These are phyloP conservation scores for Agraylea sexmaculata DNA, from an alignment of 1,140 invertebrate genomes.

Conservation along the genomic window DNA sequence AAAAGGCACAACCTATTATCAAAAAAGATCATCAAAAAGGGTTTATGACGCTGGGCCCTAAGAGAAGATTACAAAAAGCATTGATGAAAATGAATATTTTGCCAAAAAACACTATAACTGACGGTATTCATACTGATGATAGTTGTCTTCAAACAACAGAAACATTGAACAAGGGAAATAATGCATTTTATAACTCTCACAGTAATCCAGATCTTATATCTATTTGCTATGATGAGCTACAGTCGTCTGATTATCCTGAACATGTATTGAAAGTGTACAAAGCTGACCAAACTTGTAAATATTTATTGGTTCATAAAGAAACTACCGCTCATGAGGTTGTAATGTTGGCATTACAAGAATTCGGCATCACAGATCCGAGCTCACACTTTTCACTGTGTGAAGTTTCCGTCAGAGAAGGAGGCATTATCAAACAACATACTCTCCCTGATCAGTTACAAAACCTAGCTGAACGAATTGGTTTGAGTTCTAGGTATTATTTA, in stretches of 20 bases:
- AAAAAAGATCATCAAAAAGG: constrained; percentile 63
- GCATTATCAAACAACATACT: constrained; percentile 91
- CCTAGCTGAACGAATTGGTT: constrained; percentile 85
- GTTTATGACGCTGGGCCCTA: constrained; percentile 81
- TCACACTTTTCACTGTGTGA: constrained; percentile 90
- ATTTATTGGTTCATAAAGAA: constrained; percentile 94
- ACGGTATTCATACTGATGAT: constrained; percentile 48
- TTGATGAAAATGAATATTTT: constrained; percentile 85
- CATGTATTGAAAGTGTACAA: constrained; percentile 96
- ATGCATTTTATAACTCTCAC: constrained; percentile 66
- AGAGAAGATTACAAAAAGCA: constrained; percentile 73
- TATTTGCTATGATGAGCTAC: constrained; percentile 62
- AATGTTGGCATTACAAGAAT: constrained; percentile 93
- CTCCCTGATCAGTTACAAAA: constrained; percentile 91
- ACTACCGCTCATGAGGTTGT: constrained; percentile 97
- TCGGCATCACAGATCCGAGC: constrained; percentile 88
- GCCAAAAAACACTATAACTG: constrained; percentile 70
- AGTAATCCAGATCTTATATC: constrained; percentile 85
- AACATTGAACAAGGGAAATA: constrained; percentile 35
- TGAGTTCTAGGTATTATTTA: constrained; percentile 87
- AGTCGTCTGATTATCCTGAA: constrained; percentile 80
- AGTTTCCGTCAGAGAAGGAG: constrained; percentile 86
- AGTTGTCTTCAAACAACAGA: constrained; percentile 38
- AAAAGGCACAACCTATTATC: constrained; percentile 55
- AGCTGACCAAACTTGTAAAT: constrained; percentile 95